Evolutionary conservation across 2,797 vertebrate genomes (phyloP).

Genomic region (Artibeus jamaicensis): DNA sequence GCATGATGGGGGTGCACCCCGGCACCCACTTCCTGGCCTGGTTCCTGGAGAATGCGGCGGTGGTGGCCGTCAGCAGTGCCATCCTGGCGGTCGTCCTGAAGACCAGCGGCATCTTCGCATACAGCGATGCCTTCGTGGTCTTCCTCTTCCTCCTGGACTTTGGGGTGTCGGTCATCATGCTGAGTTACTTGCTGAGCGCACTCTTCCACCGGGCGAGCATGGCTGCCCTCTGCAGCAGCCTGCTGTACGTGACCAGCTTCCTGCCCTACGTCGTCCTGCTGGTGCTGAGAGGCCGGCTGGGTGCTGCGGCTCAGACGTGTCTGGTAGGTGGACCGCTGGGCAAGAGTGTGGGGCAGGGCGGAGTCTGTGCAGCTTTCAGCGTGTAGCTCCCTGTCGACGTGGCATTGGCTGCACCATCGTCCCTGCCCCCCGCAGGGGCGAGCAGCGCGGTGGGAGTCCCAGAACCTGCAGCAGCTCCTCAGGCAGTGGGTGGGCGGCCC

Average conservation of each 20-base stretch:
- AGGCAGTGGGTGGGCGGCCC: neutral
- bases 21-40: conserved; percentile 81
- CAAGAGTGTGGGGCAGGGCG: neutral
- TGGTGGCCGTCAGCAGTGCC: conserved; percentile 74
- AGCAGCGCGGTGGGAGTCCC: neutral
- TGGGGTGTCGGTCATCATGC: conserved; percentile 76
- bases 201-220: conserved; percentile 79
- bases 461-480: neutral
- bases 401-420: too few relatives aligned
- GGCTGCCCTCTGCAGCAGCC: conserved; percentile 80
- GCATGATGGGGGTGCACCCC: conserved; percentile 81
- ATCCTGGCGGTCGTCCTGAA: conserved; percentile 79
- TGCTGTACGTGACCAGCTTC: conserved; percentile 83
- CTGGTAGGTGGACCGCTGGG: conserved; percentile 75
- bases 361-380: too few relatives aligned
- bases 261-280: conserved; percentile 82
- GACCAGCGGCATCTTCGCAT: conserved; percentile 77
- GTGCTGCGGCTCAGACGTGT: conserved; percentile 69
- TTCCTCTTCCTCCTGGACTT: conserved; percentile 84
- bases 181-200: conserved; percentile 81
- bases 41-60: conserved; percentile 82
- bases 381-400: fast-evolving
- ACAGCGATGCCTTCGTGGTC: conserved; percentile 78
- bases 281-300: conserved; percentile 80
- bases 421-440: neutral